Evolutionary conservation across 1,140 invertebrate genomes (phyloP).

Genomic region (Anoplophora glabripennis): DNA sequence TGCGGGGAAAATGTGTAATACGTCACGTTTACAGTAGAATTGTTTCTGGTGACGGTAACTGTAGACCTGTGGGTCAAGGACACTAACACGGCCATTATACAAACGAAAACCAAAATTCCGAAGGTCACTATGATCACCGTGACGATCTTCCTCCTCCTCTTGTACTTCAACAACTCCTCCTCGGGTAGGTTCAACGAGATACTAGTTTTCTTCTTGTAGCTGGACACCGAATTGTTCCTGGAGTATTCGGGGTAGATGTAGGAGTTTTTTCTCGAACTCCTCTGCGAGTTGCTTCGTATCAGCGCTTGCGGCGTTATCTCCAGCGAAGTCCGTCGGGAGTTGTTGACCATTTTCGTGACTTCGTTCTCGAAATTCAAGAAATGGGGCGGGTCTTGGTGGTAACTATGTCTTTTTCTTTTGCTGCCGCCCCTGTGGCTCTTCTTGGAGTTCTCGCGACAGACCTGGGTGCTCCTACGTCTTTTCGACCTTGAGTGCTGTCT

Average conservation of each 20-base stretch:
- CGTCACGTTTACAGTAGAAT: slow-evolving; percentile 58
- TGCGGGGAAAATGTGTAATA: slow-evolving; percentile 61
- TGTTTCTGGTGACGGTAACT: slow-evolving; percentile 48
- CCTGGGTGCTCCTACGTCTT: no score
- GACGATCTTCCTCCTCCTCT: slow-evolving; percentile 21
- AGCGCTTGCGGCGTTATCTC: no score
- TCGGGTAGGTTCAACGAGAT: not conserved
- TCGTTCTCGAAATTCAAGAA: no score
- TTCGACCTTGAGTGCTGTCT: no score
- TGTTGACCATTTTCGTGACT: no score
- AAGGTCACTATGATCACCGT: slow-evolving; percentile 21
- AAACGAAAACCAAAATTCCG: slow-evolving; percentile 18
- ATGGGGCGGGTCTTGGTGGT: no score
- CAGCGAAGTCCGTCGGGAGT: no score
- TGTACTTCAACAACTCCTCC: slow-evolving; percentile 8
- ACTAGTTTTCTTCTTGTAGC: not conserved
- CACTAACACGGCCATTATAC: slow-evolving; percentile 64
- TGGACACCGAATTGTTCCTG: not conserved
- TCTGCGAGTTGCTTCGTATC: not conserved
- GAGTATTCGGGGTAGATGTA: not conserved
- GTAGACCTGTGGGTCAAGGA: slow-evolving; percentile 63
- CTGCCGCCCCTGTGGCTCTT: no score
- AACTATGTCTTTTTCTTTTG: no score
- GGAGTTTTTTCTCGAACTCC: not conserved
- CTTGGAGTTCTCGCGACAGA: no score